Evolutionary conservation across 2,888 invertebrate species (phyloP).

Genomic region (Drosophila cognata): DNA sequence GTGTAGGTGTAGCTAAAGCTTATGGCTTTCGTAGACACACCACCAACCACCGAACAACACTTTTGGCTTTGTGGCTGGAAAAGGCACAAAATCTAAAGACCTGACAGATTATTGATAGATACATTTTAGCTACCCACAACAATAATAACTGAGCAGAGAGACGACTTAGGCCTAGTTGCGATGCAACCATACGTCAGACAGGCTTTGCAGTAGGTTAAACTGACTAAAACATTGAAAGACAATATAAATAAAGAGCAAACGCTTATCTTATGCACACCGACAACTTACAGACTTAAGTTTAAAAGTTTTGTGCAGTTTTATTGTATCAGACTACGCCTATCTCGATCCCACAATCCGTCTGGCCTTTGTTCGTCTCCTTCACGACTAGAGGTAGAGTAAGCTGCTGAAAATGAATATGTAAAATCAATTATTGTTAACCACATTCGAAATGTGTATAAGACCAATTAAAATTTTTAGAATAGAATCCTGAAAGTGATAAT

Average conservation of each 20-base stretch:
- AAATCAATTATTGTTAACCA: neutral
- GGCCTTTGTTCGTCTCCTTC: neutral
- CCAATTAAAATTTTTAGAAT: neutral
- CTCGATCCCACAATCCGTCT: neutral
- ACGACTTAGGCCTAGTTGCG: neutral
- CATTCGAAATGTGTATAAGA: neutral
- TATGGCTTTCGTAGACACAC: constrained; percentile 31
- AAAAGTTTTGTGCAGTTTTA: neutral
- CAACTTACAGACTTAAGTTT: too few relatives aligned
- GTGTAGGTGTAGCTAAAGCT: constrained; percentile 37
- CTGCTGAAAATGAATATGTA: neutral
- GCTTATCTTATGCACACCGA: neutral
- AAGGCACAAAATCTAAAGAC: constrained; percentile 25
- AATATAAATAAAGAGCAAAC: neutral
- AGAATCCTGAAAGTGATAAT: neutral
- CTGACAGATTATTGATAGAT: constrained; percentile 19
- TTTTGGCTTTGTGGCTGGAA: constrained; percentile 1
- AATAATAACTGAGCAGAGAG: constrained; percentile 11
- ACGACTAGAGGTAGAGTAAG: neutral
- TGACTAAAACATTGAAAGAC: neutral
- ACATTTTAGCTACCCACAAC: constrained; percentile 19
- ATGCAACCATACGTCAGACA: constrained; percentile 17
- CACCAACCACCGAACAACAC: too few relatives aligned
- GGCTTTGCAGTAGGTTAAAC: neutral
- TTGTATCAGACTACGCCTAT: neutral